These are phyloP conservation scores for Pterocles orientalis DNA, from an alignment of 2,113 vertebrate species.

Conservation along the genomic window DNA sequence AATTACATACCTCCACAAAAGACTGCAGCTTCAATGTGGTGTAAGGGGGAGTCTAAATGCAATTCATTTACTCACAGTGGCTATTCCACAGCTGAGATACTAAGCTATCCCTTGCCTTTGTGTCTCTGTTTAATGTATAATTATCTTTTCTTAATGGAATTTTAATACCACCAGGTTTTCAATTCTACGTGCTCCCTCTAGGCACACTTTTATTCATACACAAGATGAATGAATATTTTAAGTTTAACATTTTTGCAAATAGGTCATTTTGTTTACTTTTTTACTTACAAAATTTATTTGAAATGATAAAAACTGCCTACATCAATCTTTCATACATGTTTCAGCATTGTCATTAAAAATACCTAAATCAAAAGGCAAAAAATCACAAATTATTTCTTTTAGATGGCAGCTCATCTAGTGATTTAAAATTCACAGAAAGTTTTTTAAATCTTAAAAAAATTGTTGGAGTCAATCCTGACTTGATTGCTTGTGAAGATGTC, in stretches of 20 bases:
- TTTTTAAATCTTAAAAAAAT: background rate
- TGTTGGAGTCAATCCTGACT: background rate
- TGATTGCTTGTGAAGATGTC: background rate
- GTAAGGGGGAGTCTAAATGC: background rate
- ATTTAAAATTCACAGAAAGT: background rate
- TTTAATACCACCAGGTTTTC: background rate
- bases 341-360: background rate
- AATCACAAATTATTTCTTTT: background rate
- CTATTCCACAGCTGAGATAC: background rate
- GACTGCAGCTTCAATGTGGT: background rate
- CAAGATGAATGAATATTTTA: background rate
- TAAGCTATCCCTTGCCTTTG: background rate
- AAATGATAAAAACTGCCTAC: background rate
- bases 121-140: background rate
- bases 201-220: background rate
- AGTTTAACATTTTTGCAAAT: background rate
- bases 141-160: constrained; percentile 6
- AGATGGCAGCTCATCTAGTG: background rate
- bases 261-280: background rate
- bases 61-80: background rate
- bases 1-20: constrained; percentile 51
- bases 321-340: background rate
- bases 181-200: background rate
- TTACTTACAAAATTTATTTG: background rate
- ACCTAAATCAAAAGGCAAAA: background rate